Evolutionary conservation across 1,140 invertebrate genomes (phyloP).

Genomic region (Triops longicaudatus): DNA sequence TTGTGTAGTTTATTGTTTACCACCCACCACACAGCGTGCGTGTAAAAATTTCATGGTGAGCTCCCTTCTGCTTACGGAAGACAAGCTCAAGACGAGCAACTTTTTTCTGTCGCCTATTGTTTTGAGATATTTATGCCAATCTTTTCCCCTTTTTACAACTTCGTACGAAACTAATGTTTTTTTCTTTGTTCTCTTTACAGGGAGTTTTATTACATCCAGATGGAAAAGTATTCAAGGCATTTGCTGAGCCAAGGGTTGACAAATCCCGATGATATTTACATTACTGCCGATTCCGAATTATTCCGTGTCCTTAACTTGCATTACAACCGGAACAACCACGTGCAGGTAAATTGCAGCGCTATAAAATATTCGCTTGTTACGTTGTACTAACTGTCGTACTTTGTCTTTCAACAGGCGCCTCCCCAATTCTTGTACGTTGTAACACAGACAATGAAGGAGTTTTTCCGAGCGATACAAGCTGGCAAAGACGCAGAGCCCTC

Average conservation of each 20-base stretch:
- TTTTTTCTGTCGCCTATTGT: neutral
- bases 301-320: constrained; percentile 97
- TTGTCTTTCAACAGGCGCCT: constrained; percentile 67
- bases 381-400: neutral
- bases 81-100: neutral
- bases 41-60: no score
- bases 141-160: constrained; percentile 21
- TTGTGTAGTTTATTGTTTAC: neutral
- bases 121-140: constrained; percentile 23
- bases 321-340: constrained; percentile 99
- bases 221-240: constrained; percentile 99
- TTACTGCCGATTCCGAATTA: constrained; percentile 90
- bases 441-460: constrained; percentile 93
- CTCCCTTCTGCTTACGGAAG: neutral
- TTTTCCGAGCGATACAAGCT: constrained; percentile 93
- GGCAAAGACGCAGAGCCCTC: constrained; percentile 96
- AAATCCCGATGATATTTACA: constrained; percentile 81
- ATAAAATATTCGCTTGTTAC: neutral
- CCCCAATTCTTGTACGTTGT: constrained; percentile 92
- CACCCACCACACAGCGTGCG: neutral
- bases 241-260: constrained; percentile 93
- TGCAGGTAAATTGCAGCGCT: constrained; percentile 69
- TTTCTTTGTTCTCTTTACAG: constrained; percentile 54
- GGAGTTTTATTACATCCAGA: constrained; percentile 99
- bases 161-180: neutral